Percentiles rank a stretch among this genome's conserved stretches.
phyloP scores from a whole-genome alignment of 2,113 vertebrate genomes.

The Shinisaurus crocodilurus region DNA sequence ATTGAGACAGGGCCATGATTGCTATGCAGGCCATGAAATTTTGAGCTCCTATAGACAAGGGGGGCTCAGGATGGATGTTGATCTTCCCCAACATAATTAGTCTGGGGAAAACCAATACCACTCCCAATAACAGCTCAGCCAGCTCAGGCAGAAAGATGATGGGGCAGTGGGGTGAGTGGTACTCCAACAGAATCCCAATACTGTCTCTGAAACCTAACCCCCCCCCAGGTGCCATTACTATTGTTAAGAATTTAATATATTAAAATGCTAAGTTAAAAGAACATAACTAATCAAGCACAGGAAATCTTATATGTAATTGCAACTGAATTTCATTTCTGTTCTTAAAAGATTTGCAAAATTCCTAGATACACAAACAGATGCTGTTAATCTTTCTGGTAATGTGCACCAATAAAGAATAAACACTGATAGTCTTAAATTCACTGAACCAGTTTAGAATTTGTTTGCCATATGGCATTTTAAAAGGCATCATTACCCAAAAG shows the following conservation, averaged over 20 bases:
- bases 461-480: slow-evolving; percentile 20
- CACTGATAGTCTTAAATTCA: slow-evolving; percentile 10
- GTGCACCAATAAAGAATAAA: slow-evolving; percentile 8
- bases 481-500: background rate
- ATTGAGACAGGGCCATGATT: too few species aligned
- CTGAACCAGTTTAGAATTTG: slow-evolving; percentile 33
- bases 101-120: slow-evolving; percentile 12
- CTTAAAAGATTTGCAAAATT: slow-evolving; percentile 16
- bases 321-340: slow-evolving; percentile 6
- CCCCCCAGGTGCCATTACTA: slow-evolving; percentile 18
- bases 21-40: too few species aligned
- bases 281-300: background rate
- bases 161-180: too few species aligned
- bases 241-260: slow-evolving; percentile 42
- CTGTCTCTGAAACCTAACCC: background rate
- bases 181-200: background rate
- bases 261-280: slow-evolving; percentile 27
- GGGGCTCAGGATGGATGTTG: too few species aligned
- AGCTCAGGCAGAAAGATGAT: too few species aligned
- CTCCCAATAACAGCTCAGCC: background rate
- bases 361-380: slow-evolving; percentile 13
- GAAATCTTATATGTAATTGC: background rate
- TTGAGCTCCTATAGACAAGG: too few species aligned
- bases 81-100: background rate
- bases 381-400: slow-evolving; percentile 8